Evolutionary conservation across 2,888 invertebrate genomes (phyloP).

Genomic region (Mongoloraphidia duomilia): DNA sequence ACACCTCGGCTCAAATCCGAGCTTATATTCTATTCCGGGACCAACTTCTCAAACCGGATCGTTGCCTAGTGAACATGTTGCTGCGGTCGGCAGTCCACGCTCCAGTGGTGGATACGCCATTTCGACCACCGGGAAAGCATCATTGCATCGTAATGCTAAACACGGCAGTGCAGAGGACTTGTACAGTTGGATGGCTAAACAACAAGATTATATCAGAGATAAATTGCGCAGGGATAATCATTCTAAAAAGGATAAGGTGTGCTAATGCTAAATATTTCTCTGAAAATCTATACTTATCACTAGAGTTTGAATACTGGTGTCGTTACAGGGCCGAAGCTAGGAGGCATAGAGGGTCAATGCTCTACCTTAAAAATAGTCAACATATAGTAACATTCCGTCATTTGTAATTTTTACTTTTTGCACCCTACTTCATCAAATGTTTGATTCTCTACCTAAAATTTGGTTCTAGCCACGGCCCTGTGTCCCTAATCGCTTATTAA

Average conservation of each 20-base stretch:
- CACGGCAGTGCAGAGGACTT: slow-evolving; percentile 38
- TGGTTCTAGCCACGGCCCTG: too few species aligned
- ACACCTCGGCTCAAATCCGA: slow-evolving; percentile 52
- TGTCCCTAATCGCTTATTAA: too few species aligned
- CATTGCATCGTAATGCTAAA: slow-evolving; percentile 34
- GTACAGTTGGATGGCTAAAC: slow-evolving; percentile 94
- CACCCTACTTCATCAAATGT: too few species aligned
- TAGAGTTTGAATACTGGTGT: too few species aligned
- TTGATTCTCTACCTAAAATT: too few species aligned
- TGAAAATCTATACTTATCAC: too few species aligned
- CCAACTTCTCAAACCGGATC: slow-evolving; percentile 3
- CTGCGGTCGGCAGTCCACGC: slow-evolving; percentile 22
- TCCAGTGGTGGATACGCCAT: slow-evolving; percentile 30
- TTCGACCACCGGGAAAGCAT: slow-evolving; percentile 33
- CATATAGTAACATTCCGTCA: too few species aligned
- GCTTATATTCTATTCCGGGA: slow-evolving; percentile 30
- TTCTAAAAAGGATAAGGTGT: slow-evolving; percentile 5
- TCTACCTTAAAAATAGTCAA: too few species aligned
- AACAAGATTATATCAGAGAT: slow-evolving; percentile 45
- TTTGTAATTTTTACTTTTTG: too few species aligned
- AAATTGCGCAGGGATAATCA: slow-evolving; percentile 21
- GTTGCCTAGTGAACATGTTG: slow-evolving; percentile 23
- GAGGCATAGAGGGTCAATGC: too few species aligned
- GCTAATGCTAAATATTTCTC: too few species aligned
- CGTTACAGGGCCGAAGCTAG: too few species aligned